phyloP scores from a whole-genome alignment of 2,888 invertebrate genomes.

The Lottia scabra region DNA sequence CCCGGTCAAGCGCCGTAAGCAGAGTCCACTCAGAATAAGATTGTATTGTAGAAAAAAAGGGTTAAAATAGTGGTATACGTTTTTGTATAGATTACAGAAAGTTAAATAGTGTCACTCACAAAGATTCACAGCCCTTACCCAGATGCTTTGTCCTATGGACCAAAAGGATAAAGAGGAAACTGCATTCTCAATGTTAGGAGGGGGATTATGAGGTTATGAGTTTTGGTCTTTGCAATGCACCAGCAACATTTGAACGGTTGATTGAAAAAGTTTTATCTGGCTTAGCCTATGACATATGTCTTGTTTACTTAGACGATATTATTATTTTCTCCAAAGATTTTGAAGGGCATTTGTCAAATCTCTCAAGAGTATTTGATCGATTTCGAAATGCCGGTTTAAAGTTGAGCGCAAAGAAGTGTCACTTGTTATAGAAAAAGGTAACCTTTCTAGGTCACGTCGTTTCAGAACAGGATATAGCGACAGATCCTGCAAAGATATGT shows the following conservation, averaged over 20 bases:
- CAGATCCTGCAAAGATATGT: slow-evolving; percentile 25
- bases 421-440: slow-evolving; percentile 13
- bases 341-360: background rate
- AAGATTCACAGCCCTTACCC: no score
- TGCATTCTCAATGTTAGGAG: no score
- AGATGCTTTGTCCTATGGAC: no score
- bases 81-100: no score
- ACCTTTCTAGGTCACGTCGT: slow-evolving; percentile 31
- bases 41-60: background rate
- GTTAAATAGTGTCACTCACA: no score
- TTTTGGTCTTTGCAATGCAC: slow-evolving; percentile 38
- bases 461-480: slow-evolving; percentile 22
- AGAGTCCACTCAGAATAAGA: no score
- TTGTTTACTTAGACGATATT: slow-evolving; percentile 32
- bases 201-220: slow-evolving; percentile 20
- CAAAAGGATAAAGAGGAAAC: no score
- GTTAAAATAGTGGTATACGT: background rate
- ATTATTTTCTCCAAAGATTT: slow-evolving; percentile 19
- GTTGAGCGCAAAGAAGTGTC: slow-evolving; percentile 32
- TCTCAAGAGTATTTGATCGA: slow-evolving; percentile 23
- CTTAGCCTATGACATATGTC: slow-evolving; percentile 24
- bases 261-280: slow-evolving; percentile 33
- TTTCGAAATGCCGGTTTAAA: slow-evolving; percentile 27
- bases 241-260: slow-evolving; percentile 38
- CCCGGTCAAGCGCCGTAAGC: background rate